These are phyloP conservation scores for Lithobates sylvaticus DNA, from an alignment of 2,797 vertebrate species.

Conservation along the genomic window DNA sequence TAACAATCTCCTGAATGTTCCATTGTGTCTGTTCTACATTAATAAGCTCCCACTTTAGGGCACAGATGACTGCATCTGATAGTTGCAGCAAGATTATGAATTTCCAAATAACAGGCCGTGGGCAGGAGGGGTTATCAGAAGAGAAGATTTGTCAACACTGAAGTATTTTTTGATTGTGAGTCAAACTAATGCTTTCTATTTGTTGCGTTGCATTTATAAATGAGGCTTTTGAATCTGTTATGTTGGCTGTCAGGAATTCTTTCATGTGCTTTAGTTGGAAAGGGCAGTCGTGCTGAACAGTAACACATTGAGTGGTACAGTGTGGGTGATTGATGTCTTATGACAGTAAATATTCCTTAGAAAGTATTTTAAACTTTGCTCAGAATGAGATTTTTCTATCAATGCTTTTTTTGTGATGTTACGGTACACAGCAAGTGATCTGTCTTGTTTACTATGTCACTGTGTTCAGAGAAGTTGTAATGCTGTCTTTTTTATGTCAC, in stretches of 20 bases:
- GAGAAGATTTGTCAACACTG: conserved; percentile 14
- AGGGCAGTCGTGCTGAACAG: conserved; percentile 47
- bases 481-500: conserved; percentile 16
- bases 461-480: conserved; percentile 3
- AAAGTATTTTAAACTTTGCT: conserved; percentile 47
- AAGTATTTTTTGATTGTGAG: conserved; percentile 34
- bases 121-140: neutral
- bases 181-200: conserved; percentile 5
- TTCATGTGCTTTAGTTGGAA: conserved; percentile 36
- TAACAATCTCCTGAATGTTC: neutral
- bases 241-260: conserved; percentile 46
- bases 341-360: conserved; percentile 46
- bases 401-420: conserved; percentile 23
- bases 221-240: conserved; percentile 45
- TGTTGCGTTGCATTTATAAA: conserved; percentile 45
- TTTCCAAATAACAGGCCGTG: neutral
- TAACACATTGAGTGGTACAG: conserved; percentile 38
- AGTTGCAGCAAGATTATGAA: neutral
- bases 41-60: neutral
- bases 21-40: neutral
- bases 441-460: conserved; percentile 39
- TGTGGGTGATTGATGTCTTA: conserved; percentile 50
- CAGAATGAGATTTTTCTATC: conserved; percentile 17
- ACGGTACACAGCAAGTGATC: conserved; percentile 5
- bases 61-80: neutral